Evolutionary conservation across 37 sponge, comb jelly and placozoan genomes (phyloP), one percentile per base, ranked within the genome.

Genomic region (Eunapius fragilis): DNA sequence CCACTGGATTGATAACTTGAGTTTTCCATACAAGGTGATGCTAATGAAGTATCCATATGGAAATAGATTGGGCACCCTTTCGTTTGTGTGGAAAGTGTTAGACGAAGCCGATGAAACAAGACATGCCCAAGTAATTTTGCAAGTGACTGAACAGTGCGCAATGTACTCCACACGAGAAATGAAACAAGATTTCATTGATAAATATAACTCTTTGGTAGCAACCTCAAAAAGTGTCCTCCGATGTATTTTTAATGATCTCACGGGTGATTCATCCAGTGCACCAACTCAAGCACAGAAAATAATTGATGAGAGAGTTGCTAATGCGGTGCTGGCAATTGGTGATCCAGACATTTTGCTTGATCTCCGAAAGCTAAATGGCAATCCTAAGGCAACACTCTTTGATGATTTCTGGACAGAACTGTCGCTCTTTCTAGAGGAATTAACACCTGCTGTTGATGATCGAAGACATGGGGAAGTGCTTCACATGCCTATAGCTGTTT

Each of bases 401-500:
- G 83, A 82, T 37, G 83, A 71, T n/a, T n/a, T n/a, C n/a, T n/a
- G n/a, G n/a, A n/a, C n/a, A n/a, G n/a, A n/a, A 37, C 36, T 82
- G 24, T 23, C 25, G 2, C 26, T 37, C 30, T 82, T 71, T 35
- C 32, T 73, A 14, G 70, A 76, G 36, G 34, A 85, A 30, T 13
- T 68, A 67, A 76, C 19, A 13, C 77, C 70, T 35, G 85, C 77
- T 68, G 74, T 73, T 35, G 69, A 85, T 68, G 85, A 85, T n/a
- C 34, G 77, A 24, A 75, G 85, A 31, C 85, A 76, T 85, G 85
- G 74, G 11, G 72, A 85, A 28, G 25, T 37, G 12, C 25, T 76
- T 32, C 69, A 85, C 26, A 85, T 85, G 77, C 85, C 85, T 33
- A 35, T 85, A 2, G 85, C 85, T 31, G 71, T 85, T 35, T 85